phyloP scores from a whole-genome alignment of 2,888 invertebrate genomes.

The Drosophila merina region DNA sequence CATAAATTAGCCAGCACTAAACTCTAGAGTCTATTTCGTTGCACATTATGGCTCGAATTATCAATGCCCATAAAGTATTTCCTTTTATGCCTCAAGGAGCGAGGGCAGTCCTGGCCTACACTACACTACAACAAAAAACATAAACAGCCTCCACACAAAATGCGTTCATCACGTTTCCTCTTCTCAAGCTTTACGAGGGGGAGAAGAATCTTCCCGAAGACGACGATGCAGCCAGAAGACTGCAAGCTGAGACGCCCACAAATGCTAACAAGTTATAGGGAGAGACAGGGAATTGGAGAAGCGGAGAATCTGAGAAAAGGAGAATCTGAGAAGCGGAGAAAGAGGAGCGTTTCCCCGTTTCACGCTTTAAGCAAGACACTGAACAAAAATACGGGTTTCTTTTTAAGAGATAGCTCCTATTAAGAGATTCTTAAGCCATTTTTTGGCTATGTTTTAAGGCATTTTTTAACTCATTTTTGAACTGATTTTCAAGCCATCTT shows the following conservation, averaged over 20 bases:
- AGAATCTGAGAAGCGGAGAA: neutral
- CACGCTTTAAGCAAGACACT: slow-evolving; percentile 22
- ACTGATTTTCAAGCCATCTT: too few species aligned
- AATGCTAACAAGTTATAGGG: slow-evolving; percentile 65
- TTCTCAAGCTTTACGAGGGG: slow-evolving; percentile 1
- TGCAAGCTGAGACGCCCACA: slow-evolving; percentile 60
- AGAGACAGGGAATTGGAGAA: slow-evolving; percentile 21
- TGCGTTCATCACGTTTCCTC: slow-evolving; percentile 73
- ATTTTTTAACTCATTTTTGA: too few species aligned
- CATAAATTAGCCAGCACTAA: slow-evolving; percentile 62
- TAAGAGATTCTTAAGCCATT: too few species aligned
- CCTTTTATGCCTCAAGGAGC: slow-evolving; percentile 52
- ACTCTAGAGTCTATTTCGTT: slow-evolving; percentile 65
- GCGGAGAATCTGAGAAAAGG: neutral
- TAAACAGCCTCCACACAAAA: slow-evolving; percentile 46
- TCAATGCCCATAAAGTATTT: slow-evolving; percentile 73
- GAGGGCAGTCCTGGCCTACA: slow-evolving; percentile 1
- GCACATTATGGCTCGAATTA: slow-evolving; percentile 72
- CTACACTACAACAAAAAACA: slow-evolving; percentile 16
- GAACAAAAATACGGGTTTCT: neutral
- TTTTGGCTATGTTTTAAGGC: too few species aligned
- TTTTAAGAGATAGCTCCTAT: too few species aligned
- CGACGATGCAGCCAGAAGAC: neutral
- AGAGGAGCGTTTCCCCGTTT: slow-evolving; percentile 10
- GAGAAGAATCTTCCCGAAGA: slow-evolving; percentile 4